These are phyloP conservation scores for Protonibea diacanthus DNA, from an alignment of 2,797 vertebrate genomes.

Conservation along the genomic window DNA sequence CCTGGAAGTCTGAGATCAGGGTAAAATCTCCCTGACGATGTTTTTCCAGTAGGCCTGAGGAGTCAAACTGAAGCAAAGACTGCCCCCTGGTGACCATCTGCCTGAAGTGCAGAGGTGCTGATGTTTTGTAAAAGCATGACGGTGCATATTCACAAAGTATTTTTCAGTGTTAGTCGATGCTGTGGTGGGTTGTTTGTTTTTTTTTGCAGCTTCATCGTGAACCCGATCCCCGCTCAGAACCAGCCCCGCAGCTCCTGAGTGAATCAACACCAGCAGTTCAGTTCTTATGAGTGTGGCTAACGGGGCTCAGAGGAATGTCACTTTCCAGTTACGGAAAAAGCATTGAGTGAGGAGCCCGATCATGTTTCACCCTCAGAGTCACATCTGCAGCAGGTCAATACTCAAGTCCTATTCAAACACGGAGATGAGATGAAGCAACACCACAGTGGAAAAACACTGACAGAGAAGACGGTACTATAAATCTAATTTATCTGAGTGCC, in stretches of 20 bases:
- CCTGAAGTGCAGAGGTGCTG: not conserved
- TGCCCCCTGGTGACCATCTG: constrained; percentile 55
- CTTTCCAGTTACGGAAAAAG: constrained; percentile 20
- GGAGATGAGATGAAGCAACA: not conserved
- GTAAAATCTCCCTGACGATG: accelerated
- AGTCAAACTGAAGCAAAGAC: constrained; percentile 19
- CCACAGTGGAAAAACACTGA: too few species aligned
- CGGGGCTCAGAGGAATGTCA: not conserved
- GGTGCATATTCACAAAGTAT: constrained; percentile 30
- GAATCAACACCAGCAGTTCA: not conserved
- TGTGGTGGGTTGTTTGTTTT: constrained; percentile 8
- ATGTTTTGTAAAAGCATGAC: constrained; percentile 40
- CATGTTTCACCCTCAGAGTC: constrained; percentile 31
- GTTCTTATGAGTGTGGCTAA: too few species aligned
- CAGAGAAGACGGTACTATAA: too few species aligned
- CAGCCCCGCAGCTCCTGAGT: not conserved
- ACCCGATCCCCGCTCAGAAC: not conserved
- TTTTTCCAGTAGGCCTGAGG: not conserved
- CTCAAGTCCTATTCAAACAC: too few species aligned
- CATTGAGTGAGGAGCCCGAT: not conserved
- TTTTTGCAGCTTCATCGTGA: constrained; percentile 36
- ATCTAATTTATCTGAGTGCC: too few species aligned
- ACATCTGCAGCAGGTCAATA: constrained; percentile 23
- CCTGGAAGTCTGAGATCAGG: constrained; percentile 12
- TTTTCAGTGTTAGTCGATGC: constrained; percentile 1